These are phyloP conservation scores for Dendroctonus ponderosae DNA, from an alignment of 1,140 invertebrate species.

Conservation along the genomic window DNA sequence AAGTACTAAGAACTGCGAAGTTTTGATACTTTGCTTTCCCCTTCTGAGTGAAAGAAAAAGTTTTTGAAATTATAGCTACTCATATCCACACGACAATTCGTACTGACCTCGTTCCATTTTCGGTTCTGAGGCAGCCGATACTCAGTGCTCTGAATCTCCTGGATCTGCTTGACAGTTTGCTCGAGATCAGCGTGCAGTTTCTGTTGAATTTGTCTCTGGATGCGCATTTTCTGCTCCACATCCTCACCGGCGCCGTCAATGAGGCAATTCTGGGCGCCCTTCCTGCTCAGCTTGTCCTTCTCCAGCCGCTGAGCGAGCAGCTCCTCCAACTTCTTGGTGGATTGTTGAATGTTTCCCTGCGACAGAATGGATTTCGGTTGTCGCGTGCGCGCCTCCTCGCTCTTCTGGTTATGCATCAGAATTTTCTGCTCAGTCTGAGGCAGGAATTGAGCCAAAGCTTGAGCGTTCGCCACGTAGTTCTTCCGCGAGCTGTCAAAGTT, in stretches of 20 bases:
- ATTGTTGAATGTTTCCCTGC: conserved; percentile 48
- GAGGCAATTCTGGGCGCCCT: conserved; percentile 30
- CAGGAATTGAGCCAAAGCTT: conserved; percentile 47
- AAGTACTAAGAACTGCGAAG: no score
- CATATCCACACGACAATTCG: no score
- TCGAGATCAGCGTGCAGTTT: conserved; percentile 51
- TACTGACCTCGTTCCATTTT: conserved; percentile 43
- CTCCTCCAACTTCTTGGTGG: conserved; percentile 50
- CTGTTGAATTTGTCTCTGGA: conserved; percentile 50
- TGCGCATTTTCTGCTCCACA: conserved; percentile 46
- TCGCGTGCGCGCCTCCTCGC: conserved; percentile 38
- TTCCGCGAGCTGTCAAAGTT: conserved; percentile 38
- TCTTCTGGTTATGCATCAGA: conserved; percentile 36
- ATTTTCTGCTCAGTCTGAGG: conserved; percentile 45
- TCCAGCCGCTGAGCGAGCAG: conserved; percentile 48
- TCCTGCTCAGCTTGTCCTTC: conserved; percentile 42
- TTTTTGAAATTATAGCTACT: no score
- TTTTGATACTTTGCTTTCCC: no score
- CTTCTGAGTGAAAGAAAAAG: no score
- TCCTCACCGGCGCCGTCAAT: conserved; percentile 41
- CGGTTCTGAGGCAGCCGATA: conserved; percentile 49
- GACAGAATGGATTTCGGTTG: conserved; percentile 43
- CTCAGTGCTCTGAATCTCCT: conserved; percentile 51
- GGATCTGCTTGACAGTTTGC: conserved; percentile 51
- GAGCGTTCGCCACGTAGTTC: conserved; percentile 42